These are phyloP conservation scores for Andinoacara biseriatus DNA, from an alignment of 2,113 vertebrate species.

Conservation along the genomic window DNA sequence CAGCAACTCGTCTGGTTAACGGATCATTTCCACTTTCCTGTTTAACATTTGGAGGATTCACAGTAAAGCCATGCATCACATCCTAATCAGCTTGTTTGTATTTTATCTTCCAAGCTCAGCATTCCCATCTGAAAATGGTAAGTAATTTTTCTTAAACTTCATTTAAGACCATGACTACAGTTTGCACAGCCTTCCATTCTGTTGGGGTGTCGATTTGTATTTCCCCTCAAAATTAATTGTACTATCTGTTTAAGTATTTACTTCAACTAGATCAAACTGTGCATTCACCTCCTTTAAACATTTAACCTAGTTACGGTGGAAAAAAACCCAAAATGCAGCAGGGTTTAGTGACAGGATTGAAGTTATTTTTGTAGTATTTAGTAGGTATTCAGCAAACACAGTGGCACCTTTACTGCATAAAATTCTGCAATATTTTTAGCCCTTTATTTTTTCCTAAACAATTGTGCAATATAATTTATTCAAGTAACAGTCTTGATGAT, in stretches of 20 bases:
- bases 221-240: not conserved
- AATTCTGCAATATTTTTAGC: not conserved
- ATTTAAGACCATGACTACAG: not conserved
- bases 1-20: not conserved
- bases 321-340: not conserved
- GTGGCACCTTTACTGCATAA: not conserved
- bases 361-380: not conserved
- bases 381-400: not conserved
- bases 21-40: not conserved
- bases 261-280: not conserved
- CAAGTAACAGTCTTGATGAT: too few species aligned
- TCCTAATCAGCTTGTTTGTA: slow-evolving; percentile 10
- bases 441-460: too few species aligned
- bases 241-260: not conserved
- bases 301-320: not conserved
- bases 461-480: too few species aligned
- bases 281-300: not conserved
- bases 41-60: not conserved
- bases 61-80: slow-evolving; percentile 39
- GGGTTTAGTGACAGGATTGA: not conserved
- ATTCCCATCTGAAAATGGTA: slow-evolving; percentile 57
- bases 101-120: slow-evolving; percentile 45
- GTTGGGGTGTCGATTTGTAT: not conserved
- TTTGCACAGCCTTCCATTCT: not conserved
- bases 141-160: not conserved